phyloP scores from a whole-genome alignment of 1,140 invertebrate genomes.

The Heliothis virescens region DNA sequence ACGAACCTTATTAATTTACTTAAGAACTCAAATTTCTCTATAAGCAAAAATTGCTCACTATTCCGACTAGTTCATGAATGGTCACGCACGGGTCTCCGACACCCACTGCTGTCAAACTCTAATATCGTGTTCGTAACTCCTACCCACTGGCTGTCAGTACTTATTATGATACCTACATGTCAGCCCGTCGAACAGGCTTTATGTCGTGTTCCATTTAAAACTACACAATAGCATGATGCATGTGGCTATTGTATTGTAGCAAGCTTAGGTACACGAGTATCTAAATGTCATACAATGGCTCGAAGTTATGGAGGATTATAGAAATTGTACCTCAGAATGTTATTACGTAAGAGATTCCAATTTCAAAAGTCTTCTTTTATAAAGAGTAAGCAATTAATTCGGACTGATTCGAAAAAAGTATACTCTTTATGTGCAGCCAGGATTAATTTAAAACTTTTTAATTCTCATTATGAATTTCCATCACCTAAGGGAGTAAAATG shows the following conservation, averaged over 20 bases:
- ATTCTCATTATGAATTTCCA: too few relatives aligned
- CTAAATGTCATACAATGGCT: constrained; percentile 9
- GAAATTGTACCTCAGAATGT: neutral
- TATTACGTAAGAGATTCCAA: neutral
- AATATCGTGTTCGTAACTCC: constrained; percentile 24
- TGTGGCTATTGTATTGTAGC: neutral
- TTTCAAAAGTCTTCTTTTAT: neutral
- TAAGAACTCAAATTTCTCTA: neutral
- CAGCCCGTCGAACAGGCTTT: constrained; percentile 21
- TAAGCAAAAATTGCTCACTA: neutral
- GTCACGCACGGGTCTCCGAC: constrained; percentile 19
- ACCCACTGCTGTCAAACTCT: constrained; percentile 32
- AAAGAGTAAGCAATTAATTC: too few relatives aligned
- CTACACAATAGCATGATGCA: constrained; percentile 39
- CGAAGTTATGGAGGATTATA: neutral
- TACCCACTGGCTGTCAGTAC: constrained; percentile 29
- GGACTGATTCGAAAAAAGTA: too few relatives aligned
- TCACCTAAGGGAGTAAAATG: too few relatives aligned
- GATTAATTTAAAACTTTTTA: too few relatives aligned
- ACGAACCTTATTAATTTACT: neutral
- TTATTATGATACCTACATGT: constrained; percentile 40
- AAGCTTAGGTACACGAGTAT: constrained; percentile 1
- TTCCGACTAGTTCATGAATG: constrained; percentile 3
- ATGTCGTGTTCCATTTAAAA: constrained; percentile 46
- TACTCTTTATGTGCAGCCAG: too few relatives aligned